Conservation (phyloP, 2,113 vertebrate species). For the Gobius niger region DNA sequence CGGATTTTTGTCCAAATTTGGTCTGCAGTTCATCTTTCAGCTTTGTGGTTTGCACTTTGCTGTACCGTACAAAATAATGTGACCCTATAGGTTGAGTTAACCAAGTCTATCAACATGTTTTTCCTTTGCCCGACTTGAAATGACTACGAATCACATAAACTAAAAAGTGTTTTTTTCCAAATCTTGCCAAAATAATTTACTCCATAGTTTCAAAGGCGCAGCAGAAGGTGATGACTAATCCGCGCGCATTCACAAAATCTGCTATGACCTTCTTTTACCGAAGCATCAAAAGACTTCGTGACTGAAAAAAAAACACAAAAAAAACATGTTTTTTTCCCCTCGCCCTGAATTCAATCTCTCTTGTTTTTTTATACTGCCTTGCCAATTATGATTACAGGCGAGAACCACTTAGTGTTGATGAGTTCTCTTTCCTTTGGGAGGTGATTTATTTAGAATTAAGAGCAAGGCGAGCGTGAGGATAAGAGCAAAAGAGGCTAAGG, state of each 20-base stretch:
- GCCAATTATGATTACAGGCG: conserved; percentile 17
- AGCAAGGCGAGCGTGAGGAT: neutral
- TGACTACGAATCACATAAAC: neutral
- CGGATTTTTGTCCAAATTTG: too few relatives aligned
- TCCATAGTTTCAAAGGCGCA: neutral
- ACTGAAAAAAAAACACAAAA: neutral
- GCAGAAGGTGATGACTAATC: neutral
- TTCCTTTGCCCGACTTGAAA: neutral
- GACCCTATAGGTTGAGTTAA: too few relatives aligned
- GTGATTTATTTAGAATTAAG: conserved; percentile 21
- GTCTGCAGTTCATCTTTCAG: too few relatives aligned
- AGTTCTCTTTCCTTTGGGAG: conserved; percentile 19
- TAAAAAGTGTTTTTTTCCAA: neutral
- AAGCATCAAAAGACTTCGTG: neutral
- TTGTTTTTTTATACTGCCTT: conserved; percentile 12
- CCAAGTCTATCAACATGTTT: neutral
- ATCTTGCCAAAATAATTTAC: neutral
- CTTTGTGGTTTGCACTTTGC: too few relatives aligned
- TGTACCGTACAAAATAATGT: too few relatives aligned
- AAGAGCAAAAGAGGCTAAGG: neutral
- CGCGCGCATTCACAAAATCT: neutral
- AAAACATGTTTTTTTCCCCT: neutral
- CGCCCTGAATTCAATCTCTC: neutral
- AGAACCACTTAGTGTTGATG: conserved; percentile 23
- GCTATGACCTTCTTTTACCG: neutral